phyloP scores from a whole-genome alignment of 2,888 invertebrate species.

The Leptinotarsa peninsularis region DNA sequence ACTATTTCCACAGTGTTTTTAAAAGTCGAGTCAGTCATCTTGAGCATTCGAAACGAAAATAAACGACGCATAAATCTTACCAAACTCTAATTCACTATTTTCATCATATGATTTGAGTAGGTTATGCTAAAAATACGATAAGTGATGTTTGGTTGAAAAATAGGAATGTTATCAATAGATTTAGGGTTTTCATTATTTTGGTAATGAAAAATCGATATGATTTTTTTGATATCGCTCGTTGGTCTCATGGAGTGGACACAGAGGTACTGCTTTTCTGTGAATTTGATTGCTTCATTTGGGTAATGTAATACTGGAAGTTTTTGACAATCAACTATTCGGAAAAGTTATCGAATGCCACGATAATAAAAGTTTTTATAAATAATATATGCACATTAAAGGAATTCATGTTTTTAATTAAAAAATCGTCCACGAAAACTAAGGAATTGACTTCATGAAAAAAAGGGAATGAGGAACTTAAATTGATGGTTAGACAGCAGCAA shows the following conservation, averaged over 20 bases:
- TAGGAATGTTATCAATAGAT: not conserved
- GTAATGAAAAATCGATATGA: not conserved
- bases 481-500: too few relatives aligned
- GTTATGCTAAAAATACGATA: not conserved
- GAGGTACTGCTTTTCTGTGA: too few relatives aligned
- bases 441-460: too few relatives aligned
- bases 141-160: not conserved
- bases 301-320: too few relatives aligned
- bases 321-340: too few relatives aligned
- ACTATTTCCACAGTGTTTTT: not conserved
- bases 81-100: not conserved
- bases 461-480: too few relatives aligned
- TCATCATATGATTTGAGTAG: not conserved
- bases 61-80: conserved; percentile 1
- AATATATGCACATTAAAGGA: too few relatives aligned
- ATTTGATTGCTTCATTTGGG: too few relatives aligned
- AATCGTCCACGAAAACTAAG: too few relatives aligned
- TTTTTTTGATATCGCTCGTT: not conserved
- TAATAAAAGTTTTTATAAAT: too few relatives aligned
- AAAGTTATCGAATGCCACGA: too few relatives aligned
- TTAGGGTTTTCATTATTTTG: not conserved
- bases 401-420: too few relatives aligned
- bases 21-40: conserved; percentile 3
- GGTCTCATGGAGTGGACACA: not conserved
- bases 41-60: not conserved